Percentiles rank a stretch among this genome's conserved stretches.
Evolutionary conservation across 2,113 vertebrate genomes (phyloP).

Genomic region (Rhombomys opimus): DNA sequence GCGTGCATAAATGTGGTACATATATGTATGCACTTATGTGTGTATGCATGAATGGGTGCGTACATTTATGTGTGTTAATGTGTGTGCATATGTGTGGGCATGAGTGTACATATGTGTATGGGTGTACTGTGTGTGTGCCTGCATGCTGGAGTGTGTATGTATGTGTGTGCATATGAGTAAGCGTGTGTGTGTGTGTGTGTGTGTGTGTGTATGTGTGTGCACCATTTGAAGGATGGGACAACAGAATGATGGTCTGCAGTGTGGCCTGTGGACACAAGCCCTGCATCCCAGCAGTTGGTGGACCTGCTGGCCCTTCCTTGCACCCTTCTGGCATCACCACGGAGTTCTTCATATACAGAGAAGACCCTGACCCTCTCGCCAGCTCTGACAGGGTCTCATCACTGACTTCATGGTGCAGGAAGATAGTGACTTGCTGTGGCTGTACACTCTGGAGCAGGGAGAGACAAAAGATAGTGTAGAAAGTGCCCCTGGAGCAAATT

Average conservation of each 20-base stretch:
- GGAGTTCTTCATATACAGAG: background rate
- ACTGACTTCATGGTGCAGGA: background rate
- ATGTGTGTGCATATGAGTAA: too few species aligned
- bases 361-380: background rate
- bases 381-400: fast-evolving
- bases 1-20: background rate
- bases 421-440: too few species aligned
- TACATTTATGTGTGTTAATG: too few species aligned
- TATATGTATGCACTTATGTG: background rate
- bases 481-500: too few species aligned
- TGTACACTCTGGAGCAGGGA: background rate
- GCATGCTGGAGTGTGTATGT: too few species aligned
- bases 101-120: too few species aligned
- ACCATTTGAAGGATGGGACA: background rate
- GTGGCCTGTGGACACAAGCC: background rate
- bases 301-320: too few species aligned
- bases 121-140: background rate
- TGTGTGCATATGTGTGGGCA: background rate
- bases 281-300: background rate
- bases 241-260: background rate
- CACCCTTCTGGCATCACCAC: background rate
- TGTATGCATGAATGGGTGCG: too few species aligned
- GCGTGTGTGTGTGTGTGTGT: background rate
- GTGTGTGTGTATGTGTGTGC: background rate
- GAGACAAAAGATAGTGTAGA: background rate